Evolutionary conservation across 1,140 invertebrate species (phyloP).

Genomic region (Stegodyphus mimosarum): DNA sequence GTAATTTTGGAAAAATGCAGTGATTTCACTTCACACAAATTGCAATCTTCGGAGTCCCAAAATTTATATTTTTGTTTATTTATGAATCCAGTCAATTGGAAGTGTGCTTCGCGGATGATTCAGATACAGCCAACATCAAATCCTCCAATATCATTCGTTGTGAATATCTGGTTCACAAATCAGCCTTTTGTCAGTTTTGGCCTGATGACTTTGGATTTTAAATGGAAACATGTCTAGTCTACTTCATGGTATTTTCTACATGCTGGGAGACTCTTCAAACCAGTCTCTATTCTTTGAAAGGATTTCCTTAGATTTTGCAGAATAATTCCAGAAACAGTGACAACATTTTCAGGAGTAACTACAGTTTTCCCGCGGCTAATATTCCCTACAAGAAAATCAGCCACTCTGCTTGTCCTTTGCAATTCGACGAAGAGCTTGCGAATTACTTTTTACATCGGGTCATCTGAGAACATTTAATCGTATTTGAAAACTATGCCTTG

Average conservation of each 20-base stretch:
- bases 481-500: slow-evolving; percentile 23
- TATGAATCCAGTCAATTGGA: not conserved
- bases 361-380: not conserved
- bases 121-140: slow-evolving; percentile 17
- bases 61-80: slow-evolving; percentile 6
- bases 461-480: slow-evolving; percentile 15
- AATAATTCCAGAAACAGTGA: slow-evolving; percentile 19
- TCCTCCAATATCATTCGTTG: slow-evolving; percentile 16
- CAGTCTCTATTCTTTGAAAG: not conserved
- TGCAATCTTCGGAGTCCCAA: not conserved
- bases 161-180: slow-evolving; percentile 19
- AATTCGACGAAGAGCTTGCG: not conserved
- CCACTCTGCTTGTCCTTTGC: not conserved
- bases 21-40: not conserved
- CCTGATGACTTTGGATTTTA: slow-evolving; percentile 29
- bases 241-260: slow-evolving; percentile 19
- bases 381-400: not conserved
- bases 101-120: slow-evolving; percentile 38
- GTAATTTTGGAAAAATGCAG: slow-evolving; percentile 24
- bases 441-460: slow-evolving; percentile 16
- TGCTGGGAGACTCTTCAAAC: slow-evolving; percentile 20
- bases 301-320: slow-evolving; percentile 4
- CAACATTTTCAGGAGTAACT: slow-evolving; percentile 1
- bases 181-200: slow-evolving; percentile 14
- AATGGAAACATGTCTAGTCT: slow-evolving; percentile 30